These are phyloP conservation scores for Oenanthe melanoleuca DNA, from an alignment of 2,113 vertebrate genomes.

Conservation along the genomic window DNA sequence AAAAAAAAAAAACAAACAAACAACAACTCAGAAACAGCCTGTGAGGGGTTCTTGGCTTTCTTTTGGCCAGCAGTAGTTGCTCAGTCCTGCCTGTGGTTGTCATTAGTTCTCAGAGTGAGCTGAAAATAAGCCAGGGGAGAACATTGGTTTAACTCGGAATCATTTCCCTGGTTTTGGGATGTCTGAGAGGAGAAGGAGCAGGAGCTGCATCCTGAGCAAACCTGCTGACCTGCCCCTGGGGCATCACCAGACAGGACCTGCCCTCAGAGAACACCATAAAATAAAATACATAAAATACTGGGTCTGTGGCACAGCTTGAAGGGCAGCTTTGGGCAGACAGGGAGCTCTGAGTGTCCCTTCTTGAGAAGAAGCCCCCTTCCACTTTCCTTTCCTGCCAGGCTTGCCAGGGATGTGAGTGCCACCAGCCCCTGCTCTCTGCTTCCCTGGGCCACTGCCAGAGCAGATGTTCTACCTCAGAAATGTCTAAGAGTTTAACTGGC, in stretches of 20 bases:
- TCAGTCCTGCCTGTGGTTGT: not conserved
- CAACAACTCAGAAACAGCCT: not conserved
- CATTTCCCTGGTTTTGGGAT: not conserved
- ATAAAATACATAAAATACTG: not conserved
- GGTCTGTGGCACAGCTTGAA: not conserved
- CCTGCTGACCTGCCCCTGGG: not conserved
- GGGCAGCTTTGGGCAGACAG: not conserved
- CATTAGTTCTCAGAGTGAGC: not conserved
- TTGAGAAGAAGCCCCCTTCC: not conserved
- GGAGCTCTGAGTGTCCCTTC: not conserved
- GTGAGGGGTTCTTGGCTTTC: not conserved
- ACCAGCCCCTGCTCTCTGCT: fast-evolving
- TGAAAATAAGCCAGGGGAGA: not conserved
- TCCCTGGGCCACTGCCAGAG: not conserved
- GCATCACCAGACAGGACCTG: not conserved
- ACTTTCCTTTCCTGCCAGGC: not conserved
- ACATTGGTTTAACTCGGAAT: not conserved
- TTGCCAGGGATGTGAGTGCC: not conserved
- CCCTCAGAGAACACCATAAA: not conserved
- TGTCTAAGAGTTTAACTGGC: not conserved
- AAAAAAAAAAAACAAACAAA: too few species aligned
- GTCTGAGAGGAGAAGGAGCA: not conserved
- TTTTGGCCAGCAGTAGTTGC: not conserved
- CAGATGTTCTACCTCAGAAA: not conserved
- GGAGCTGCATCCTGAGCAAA: not conserved